Evolutionary conservation across 2,113 vertebrate genomes (phyloP).

Genomic region (Leiothrix lutea): DNA sequence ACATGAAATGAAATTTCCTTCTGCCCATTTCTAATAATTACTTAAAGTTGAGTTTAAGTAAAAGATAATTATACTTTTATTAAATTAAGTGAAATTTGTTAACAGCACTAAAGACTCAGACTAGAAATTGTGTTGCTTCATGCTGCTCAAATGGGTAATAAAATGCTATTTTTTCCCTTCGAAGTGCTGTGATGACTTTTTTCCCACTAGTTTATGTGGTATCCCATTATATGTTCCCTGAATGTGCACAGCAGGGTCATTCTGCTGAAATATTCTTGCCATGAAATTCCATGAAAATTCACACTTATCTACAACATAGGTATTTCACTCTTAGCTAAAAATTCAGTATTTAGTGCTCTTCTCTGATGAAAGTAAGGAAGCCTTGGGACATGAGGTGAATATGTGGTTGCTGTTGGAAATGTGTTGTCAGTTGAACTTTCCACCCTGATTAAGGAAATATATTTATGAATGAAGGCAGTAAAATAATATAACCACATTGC

Average conservation of each 20-base stretch:
- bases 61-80: slow-evolving; percentile 8
- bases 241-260: not conserved
- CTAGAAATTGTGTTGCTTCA: not conserved
- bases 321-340: not conserved
- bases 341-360: not conserved
- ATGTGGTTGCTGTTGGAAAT: not conserved
- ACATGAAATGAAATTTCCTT: slow-evolving; percentile 5
- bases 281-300: not conserved
- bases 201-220: not conserved
- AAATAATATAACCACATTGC: not conserved
- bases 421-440: not conserved
- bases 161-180: slow-evolving; percentile 1
- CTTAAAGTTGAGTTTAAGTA: not conserved
- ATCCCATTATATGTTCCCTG: not conserved
- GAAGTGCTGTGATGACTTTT: not conserved
- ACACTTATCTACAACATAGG: not conserved
- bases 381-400: not conserved
- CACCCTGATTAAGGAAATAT: not conserved
- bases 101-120: not conserved
- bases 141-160: slow-evolving; percentile 1
- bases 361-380: not conserved
- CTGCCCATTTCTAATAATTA: not conserved
- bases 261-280: not conserved
- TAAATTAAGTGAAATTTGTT: not conserved
- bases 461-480: not conserved